Percentiles rank a stretch among this genome's conserved stretches.
Conservation (phyloP, 92 coral and sea anemone genomes). For the Hydrozoanthus gracilis region DNA sequence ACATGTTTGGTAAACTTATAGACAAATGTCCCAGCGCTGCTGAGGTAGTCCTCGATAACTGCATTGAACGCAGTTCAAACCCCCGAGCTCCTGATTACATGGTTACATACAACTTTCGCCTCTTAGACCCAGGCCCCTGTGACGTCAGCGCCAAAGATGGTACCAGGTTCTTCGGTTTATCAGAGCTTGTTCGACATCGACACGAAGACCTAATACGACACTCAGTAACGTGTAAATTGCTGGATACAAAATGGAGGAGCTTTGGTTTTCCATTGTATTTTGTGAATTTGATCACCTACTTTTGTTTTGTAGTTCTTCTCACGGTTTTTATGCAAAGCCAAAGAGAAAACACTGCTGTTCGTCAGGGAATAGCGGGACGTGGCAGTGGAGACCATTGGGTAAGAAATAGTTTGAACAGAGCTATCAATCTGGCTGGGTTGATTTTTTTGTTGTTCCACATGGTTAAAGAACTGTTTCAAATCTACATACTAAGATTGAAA, state of each 20-base stretch:
- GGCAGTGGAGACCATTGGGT: not conserved
- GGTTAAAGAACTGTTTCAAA: constrained; percentile 67
- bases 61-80: constrained; percentile 66
- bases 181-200: constrained; percentile 60
- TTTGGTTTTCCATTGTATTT: constrained; percentile 73
- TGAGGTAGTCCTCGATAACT: constrained; percentile 70
- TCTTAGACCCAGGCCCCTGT: constrained; percentile 88
- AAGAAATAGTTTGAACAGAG: constrained; percentile 19
- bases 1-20: constrained; percentile 72
- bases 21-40: constrained; percentile 79
- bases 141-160: constrained; percentile 49
- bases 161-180: constrained; percentile 69
- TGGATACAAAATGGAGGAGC: constrained; percentile 72
- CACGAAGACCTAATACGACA: constrained; percentile 73
- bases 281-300: constrained; percentile 64
- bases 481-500: constrained; percentile 48
- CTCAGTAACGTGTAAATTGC: constrained; percentile 70
- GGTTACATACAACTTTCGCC: constrained; percentile 73
- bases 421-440: constrained; percentile 50
- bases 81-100: constrained; percentile 53
- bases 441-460: constrained; percentile 64
- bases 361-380: not conserved
- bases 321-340: constrained; percentile 70
- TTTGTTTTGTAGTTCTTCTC: constrained; percentile 56
- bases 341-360: constrained; percentile 41